A percentile compares a stretch with the other conserved stretches of the same genome.
These are phyloP conservation scores for Steatornis caripensis DNA, from an alignment of 2,113 vertebrate genomes.

Conservation along the genomic window DNA sequence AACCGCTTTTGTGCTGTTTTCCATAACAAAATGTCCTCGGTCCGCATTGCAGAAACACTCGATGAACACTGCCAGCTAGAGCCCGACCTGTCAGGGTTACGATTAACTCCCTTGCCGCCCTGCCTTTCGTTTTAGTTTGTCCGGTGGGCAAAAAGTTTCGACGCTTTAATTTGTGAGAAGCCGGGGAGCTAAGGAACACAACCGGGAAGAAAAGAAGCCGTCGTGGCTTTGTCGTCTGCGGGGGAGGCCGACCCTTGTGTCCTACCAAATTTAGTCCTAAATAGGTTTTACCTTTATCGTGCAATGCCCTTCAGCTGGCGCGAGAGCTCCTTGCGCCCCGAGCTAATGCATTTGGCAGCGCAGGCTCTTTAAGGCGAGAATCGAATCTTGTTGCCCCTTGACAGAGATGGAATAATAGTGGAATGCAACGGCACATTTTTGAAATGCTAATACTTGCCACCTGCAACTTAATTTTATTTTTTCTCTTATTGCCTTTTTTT, in stretches of 20 bases:
- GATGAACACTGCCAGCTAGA: background rate
- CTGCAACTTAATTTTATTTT: slow-evolving; percentile 74
- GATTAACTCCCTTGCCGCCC: background rate
- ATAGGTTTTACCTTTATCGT: background rate
- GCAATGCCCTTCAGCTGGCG: slow-evolving; percentile 31
- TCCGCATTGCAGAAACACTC: background rate
- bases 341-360: background rate
- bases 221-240: background rate
- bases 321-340: background rate
- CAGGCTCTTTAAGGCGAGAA: slow-evolving; percentile 16
- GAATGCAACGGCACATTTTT: slow-evolving; percentile 49
- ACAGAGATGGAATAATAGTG: slow-evolving; percentile 49
- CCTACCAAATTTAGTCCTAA: slow-evolving; percentile 26
- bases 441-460: slow-evolving; percentile 71
- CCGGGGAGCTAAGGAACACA: background rate
- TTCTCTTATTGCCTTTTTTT: slow-evolving; percentile 67
- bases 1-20: background rate
- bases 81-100: background rate
- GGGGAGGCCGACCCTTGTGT: background rate
- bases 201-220: background rate
- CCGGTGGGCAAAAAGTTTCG: background rate
- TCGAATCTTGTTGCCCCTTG: slow-evolving; percentile 52
- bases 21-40: background rate
- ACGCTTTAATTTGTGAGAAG: slow-evolving; percentile 10
- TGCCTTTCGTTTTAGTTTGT: background rate